These are phyloP conservation scores for Neotoma lepida DNA, from an alignment of 2,113 vertebrate genomes.

Conservation along the genomic window DNA sequence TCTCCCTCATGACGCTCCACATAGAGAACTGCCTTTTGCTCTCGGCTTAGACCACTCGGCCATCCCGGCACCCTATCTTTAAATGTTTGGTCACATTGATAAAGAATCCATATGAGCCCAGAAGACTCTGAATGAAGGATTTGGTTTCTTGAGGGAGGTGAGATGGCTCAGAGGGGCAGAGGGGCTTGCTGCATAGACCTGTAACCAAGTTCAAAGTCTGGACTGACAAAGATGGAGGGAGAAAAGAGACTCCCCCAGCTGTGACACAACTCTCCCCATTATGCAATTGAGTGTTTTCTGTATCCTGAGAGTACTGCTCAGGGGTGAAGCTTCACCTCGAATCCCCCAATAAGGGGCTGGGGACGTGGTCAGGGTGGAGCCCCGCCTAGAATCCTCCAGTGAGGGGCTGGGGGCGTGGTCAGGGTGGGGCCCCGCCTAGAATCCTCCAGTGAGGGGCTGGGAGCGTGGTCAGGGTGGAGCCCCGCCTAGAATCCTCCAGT, in stretches of 20 bases:
- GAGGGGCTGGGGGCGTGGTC: too few relatives aligned
- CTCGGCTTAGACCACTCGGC: neutral
- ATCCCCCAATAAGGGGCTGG: neutral
- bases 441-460: neutral
- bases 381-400: too few relatives aligned
- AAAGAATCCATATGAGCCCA: neutral
- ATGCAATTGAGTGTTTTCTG: neutral
- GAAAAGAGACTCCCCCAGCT: neutral
- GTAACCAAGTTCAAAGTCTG: neutral
- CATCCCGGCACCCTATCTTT: neutral
- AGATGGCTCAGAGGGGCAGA: neutral
- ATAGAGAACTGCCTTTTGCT: neutral
- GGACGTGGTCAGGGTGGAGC: too few relatives aligned
- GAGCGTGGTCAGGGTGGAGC: too few relatives aligned
- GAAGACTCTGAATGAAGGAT: neutral
- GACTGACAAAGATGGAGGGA: neutral
- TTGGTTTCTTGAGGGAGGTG: neutral
- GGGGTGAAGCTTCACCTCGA: neutral
- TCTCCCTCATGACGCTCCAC: too few relatives aligned
- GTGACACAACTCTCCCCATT: neutral
- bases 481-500: too few relatives aligned
- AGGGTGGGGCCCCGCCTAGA: too few relatives aligned
- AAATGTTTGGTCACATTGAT: neutral
- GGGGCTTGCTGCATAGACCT: neutral
- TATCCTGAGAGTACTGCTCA: neutral